phyloP scores from a whole-genome alignment of 2,113 vertebrate genomes.

The Falcunculus frontatus region DNA sequence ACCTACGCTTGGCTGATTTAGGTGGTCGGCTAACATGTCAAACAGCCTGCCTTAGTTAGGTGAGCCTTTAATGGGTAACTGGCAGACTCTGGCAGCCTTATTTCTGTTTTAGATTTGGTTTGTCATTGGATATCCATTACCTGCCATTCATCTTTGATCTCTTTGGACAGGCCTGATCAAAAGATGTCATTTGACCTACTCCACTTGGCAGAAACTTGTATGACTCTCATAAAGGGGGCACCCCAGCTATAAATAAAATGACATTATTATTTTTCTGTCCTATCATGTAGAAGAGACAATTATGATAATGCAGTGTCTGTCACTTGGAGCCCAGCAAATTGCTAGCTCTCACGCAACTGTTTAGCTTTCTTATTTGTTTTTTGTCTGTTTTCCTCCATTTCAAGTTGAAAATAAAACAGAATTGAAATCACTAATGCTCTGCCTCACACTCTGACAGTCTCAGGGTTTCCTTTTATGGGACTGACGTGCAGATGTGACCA shows the following conservation, averaged over 20 bases:
- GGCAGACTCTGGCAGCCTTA: constrained; percentile 96
- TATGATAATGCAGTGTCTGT: constrained; percentile 98
- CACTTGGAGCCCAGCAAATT: constrained; percentile 88
- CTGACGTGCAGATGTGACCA: constrained; percentile 75
- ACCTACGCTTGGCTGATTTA: constrained; percentile 93
- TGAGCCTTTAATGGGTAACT: constrained; percentile 96
- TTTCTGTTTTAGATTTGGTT: constrained; percentile 95
- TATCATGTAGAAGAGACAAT: constrained; percentile 99
- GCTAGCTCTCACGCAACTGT: constrained; percentile 87
- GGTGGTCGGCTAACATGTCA: constrained; percentile 88
- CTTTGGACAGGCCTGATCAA: constrained; percentile 99
- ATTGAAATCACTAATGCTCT: constrained; percentile 84
- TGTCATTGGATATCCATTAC: constrained; percentile 96
- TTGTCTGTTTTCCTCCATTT: constrained; percentile 84
- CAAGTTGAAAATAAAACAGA: constrained; percentile 84
- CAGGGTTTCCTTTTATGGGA: constrained; percentile 65
- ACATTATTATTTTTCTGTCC: constrained; percentile 99
- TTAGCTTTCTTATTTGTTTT: constrained; percentile 87
- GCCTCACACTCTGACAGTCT: constrained; percentile 72
- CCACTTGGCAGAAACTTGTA: constrained; percentile 90
- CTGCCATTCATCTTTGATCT: constrained; percentile 99
- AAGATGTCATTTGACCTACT: constrained; percentile 98
- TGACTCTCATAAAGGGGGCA: constrained; percentile 94
- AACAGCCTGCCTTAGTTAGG: constrained; percentile 89
- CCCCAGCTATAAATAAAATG: constrained; percentile 98